Evolutionary conservation across 53 echinoderm and acorn worm species (phyloP), one percentile per base, ranked within the genome.

Genomic region (Crossaster papposus): DNA sequence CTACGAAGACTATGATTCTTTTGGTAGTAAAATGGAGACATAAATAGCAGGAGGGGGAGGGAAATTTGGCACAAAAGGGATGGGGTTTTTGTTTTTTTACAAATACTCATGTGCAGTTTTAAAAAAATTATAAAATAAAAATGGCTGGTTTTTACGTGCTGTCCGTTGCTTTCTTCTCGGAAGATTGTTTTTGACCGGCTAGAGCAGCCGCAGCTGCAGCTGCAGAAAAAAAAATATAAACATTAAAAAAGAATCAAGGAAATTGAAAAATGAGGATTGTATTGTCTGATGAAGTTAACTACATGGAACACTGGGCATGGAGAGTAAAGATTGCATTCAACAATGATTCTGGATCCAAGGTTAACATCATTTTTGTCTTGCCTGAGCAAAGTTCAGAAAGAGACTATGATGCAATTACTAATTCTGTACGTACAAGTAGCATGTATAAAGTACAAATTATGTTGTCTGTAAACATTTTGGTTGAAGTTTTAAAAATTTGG

Each of bases 121-220:
- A 37, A 82, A 23, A 23, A 24, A 81, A 64, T 64, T 22, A 36
- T 23, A 17, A 30, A 62, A 81, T 18, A 64, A 54, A 64, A 36
- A n/a, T 9, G 24, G 8, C 1, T 65, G 78, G 30, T 30, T 30
- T 71, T 72, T 84, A 84, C 51, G 84, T 73, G 84, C 84, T 72
- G 7, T 84, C 84, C 1, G 65, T 23, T 0, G 72, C 50, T 32
- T 84, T 84, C 84, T 84, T 84, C 20, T 84, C 84, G 13, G 58
- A 30, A 51, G 84, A 23, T 30, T 54, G 84, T 13, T 84, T 84
- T 13, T 84, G 84, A 51, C 2, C 53, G 54, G 83, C 83, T 34
- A 83, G 62, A 11, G 90, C 90, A 53, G 77, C 89, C 65, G 89
- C 89, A 10, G 89, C 83, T 82, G 90, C 90, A 3, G 90, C 90